Evolutionary conservation across 2,113 vertebrate species (phyloP), one percentile per base, ranked within the genome.

Genomic region (Gallinago undulata): DNA sequence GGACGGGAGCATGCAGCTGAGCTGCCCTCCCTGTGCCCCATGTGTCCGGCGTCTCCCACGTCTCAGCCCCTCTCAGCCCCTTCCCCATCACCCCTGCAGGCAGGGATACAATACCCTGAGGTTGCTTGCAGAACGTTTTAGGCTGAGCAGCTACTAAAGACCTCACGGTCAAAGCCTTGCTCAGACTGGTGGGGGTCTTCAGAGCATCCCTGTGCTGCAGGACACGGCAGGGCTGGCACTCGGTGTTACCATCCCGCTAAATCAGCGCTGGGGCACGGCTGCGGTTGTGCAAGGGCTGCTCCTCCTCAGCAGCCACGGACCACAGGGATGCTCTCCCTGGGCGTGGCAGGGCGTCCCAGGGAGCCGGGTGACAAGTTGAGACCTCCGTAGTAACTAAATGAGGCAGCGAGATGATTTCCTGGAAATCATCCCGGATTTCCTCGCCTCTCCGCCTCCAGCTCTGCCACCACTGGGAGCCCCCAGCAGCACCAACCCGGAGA

Each of bases 41-140:
- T 1, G 33, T 23, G 19, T 35, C 24, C 59, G 25, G 35, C 0
- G 2, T 35, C 33, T 66, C 35, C 37, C 56, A 57, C 0, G 0
- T 57, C 28, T 35, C 21, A 12, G 17, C 62, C 68, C 39, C 39
- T 39, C 39, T 39, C 39, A 39, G 39, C 39, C 39, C 48, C 68
- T 25, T 83, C 37, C 31, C 35, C 35, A 53, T 73, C 51, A 14
- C 12, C 50, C 16, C 22, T 1, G 64, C 39, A 62, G 63, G 43
- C 75, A 48, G 47, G 19, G 39, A 28, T 57, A 21, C 1, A 6
- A 35, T 12, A 24, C 3, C 74, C 85, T 77, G 7, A 68, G 41
- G 35, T 45, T 53, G 56, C 21, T 48, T 12, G 33, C 69, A 39
- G 39, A 81, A 69, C 9, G 2, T 50, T 93, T 67, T 18, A 27